phyloP scores from a whole-genome alignment of 1,140 invertebrate species.

The Bombus consobrinus region DNA sequence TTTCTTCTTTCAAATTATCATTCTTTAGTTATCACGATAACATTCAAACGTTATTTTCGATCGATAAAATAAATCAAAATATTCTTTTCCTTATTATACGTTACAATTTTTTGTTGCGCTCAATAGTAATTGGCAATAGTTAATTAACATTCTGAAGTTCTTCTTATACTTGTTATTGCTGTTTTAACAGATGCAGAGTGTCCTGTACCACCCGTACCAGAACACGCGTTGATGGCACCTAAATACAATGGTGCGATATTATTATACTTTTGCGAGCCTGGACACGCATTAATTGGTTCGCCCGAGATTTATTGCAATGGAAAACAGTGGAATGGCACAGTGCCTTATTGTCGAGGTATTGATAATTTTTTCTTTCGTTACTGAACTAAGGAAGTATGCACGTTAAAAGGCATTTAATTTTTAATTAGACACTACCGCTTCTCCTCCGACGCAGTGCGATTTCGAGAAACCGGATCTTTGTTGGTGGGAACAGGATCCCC shows the following conservation, averaged over 20 bases:
- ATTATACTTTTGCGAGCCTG: conserved; percentile 86
- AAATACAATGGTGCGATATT: conserved; percentile 84
- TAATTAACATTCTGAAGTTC: neutral
- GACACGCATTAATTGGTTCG: conserved; percentile 84
- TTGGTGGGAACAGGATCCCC: conserved; percentile 89
- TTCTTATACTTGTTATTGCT: neutral
- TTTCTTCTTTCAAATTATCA: no score
- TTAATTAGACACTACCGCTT: conserved; percentile 74
- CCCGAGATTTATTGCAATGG: conserved; percentile 86
- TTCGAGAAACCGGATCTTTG: conserved; percentile 88
- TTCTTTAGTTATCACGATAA: no score
- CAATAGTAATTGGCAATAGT: no score
- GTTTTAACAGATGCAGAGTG: conserved; percentile 75
- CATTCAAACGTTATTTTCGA: no score
- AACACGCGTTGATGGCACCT: conserved; percentile 82
- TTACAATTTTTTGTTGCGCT: no score
- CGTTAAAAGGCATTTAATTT: neutral
- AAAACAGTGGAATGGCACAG: conserved; percentile 84
- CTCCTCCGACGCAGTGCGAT: conserved; percentile 84
- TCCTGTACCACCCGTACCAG: conserved; percentile 65
- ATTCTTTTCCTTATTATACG: no score
- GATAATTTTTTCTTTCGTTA: neutral
- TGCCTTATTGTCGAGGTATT: conserved; percentile 85
- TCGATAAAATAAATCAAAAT: no score
- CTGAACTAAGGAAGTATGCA: neutral